Evolutionary conservation across 2,797 vertebrate genomes (phyloP).

Genomic region (Lithobates sylvaticus): DNA sequence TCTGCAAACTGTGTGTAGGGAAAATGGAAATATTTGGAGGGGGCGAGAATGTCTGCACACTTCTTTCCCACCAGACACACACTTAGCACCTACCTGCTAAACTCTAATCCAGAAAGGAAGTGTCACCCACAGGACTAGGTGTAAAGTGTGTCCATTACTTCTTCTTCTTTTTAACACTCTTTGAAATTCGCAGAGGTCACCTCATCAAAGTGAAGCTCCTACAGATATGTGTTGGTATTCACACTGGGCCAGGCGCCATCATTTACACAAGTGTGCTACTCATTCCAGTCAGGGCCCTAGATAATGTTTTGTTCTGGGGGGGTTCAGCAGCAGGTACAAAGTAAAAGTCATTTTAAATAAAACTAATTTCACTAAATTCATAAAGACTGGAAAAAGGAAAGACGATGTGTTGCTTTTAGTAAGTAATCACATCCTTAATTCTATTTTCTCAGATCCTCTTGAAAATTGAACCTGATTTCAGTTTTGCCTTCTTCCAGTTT

Average conservation of each 20-base stretch:
- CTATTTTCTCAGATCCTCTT: too few species aligned
- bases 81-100: neutral
- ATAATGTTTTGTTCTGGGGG: too few species aligned
- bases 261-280: constrained; percentile 1
- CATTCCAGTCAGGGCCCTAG: too few species aligned
- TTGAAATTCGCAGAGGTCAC: constrained; percentile 1
- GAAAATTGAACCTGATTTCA: too few species aligned
- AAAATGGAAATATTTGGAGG: neutral
- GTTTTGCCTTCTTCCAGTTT: too few species aligned
- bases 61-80: neutral
- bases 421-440: too few species aligned
- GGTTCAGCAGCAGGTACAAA: too few species aligned
- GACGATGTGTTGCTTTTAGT: too few species aligned
- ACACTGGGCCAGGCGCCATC: neutral
- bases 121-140: constrained; percentile 1
- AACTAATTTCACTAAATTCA: too few species aligned
- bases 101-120: constrained; percentile 7
- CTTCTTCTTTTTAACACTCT: neutral
- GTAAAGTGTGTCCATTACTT: neutral
- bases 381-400: too few species aligned
- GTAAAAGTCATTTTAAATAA: too few species aligned
- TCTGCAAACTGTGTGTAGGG: neutral
- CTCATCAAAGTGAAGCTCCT: neutral
- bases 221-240: neutral
- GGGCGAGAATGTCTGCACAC: neutral